These are phyloP conservation scores for Brenthis ino DNA, from an alignment of 2,888 invertebrate species.

Conservation along the genomic window DNA sequence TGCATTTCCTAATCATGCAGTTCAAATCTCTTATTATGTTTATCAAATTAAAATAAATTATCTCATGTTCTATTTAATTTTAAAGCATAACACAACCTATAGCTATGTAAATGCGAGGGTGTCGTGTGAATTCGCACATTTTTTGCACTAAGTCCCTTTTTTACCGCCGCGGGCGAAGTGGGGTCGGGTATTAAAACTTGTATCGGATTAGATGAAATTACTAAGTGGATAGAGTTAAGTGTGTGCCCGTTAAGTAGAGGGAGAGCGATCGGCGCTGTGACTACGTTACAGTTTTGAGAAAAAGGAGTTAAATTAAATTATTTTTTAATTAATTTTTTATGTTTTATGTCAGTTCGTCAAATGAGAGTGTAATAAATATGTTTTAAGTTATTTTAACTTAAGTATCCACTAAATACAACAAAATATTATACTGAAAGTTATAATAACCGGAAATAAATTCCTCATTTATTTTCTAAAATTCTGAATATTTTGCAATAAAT, in stretches of 20 bases:
- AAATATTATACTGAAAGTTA: too few species aligned
- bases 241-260: constrained; percentile 46
- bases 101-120: constrained; percentile 12
- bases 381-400: too few species aligned
- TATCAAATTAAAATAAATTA: constrained; percentile 3
- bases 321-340: too few species aligned
- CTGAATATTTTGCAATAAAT: too few species aligned
- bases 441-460: too few species aligned
- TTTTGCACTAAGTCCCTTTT: constrained; percentile 73
- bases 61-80: constrained; percentile 8
- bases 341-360: too few species aligned
- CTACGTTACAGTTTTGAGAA: neutral
- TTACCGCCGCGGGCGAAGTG: constrained; percentile 70
- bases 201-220: constrained; percentile 79
- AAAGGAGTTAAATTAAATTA: too few species aligned
- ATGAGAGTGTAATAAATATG: too few species aligned
- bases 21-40: neutral
- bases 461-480: too few species aligned
- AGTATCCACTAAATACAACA: too few species aligned
- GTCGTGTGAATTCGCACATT: constrained; percentile 78
- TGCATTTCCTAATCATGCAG: too few species aligned
- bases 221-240: constrained; percentile 72
- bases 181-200: constrained; percentile 76
- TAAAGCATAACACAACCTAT: neutral
- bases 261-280: neutral